These are phyloP conservation scores for Shinisaurus crocodilurus DNA, from an alignment of 2,113 vertebrate genomes.

Conservation along the genomic window DNA sequence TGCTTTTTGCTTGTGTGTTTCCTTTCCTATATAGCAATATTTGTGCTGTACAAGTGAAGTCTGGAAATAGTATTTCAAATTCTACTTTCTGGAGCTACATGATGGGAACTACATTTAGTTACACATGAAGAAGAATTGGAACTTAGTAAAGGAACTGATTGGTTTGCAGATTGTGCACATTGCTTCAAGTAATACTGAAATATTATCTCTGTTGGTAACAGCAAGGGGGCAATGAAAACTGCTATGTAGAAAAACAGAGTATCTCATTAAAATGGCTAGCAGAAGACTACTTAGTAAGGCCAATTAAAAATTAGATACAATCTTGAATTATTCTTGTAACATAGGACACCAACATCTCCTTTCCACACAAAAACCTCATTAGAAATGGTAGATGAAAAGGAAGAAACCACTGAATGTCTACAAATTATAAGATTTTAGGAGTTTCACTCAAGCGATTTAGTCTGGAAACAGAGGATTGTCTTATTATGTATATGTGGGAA, in stretches of 20 bases:
- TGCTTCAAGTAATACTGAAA: conserved; percentile 6
- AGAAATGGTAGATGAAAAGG: not conserved
- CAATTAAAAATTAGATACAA: not conserved
- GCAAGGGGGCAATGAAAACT: conserved; percentile 2
- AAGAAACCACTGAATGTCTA: not conserved
- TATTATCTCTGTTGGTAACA: not conserved
- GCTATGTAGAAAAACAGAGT: not conserved
- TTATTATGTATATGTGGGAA: not conserved
- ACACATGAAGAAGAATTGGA: conserved; percentile 14
- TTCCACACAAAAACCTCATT: not conserved
- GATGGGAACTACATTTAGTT: not conserved
- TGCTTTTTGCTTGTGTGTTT: not conserved
- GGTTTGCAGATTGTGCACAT: not conserved
- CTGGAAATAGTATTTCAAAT: not conserved
- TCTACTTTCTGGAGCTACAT: not conserved
- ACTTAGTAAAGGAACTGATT: conserved; percentile 12
- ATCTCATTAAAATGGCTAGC: conserved; percentile 8
- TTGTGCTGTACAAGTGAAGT: not conserved
- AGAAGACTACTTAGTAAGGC: not conserved
- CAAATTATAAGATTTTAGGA: not conserved
- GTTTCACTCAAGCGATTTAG: not conserved
- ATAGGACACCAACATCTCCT: not conserved
- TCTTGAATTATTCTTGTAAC: not conserved
- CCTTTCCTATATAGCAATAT: not conserved
- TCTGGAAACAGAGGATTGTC: not conserved